phyloP scores from a whole-genome alignment of 2,888 invertebrate species.

The Odontomyia ornata region DNA sequence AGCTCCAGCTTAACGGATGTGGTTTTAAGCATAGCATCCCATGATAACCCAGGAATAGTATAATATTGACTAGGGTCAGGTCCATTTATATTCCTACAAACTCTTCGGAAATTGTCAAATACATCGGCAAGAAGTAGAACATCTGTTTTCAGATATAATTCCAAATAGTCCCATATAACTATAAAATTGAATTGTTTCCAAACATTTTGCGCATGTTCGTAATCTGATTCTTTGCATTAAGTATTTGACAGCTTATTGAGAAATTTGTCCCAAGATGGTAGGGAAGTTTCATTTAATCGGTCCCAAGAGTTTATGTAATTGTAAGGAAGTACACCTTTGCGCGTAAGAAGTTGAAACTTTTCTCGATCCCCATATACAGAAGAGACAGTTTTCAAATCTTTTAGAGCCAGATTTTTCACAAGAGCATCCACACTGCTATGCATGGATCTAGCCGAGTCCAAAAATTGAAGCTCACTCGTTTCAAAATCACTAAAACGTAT shows the following conservation, averaged over 20 bases:
- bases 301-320: conserved; percentile 36
- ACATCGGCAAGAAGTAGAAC: conserved; percentile 56
- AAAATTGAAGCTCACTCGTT: conserved; percentile 26
- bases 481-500: conserved; percentile 44
- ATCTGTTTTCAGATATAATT: too few species aligned
- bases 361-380: too few species aligned
- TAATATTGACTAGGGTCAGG: conserved; percentile 55
- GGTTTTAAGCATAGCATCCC: too few species aligned
- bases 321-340: conserved; percentile 41
- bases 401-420: conserved; percentile 11
- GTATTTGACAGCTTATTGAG: conserved; percentile 18
- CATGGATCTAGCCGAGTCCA: conserved; percentile 40
- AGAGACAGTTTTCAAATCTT: conserved; percentile 18
- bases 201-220: too few species aligned
- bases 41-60: conserved; percentile 54
- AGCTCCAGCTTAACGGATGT: conserved; percentile 39
- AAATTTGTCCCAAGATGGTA: conserved; percentile 31
- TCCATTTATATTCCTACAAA: conserved; percentile 17
- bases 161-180: conserved; percentile 56
- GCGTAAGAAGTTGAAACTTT: too few species aligned
- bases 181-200: conserved; percentile 56
- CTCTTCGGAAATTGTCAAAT: conserved; percentile 47
- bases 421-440: conserved; percentile 26
- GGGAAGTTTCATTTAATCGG: not conserved
- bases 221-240: conserved; percentile 53